phyloP scores from a whole-genome alignment of 2,888 invertebrate species.

The Schizaphis graminum region DNA sequence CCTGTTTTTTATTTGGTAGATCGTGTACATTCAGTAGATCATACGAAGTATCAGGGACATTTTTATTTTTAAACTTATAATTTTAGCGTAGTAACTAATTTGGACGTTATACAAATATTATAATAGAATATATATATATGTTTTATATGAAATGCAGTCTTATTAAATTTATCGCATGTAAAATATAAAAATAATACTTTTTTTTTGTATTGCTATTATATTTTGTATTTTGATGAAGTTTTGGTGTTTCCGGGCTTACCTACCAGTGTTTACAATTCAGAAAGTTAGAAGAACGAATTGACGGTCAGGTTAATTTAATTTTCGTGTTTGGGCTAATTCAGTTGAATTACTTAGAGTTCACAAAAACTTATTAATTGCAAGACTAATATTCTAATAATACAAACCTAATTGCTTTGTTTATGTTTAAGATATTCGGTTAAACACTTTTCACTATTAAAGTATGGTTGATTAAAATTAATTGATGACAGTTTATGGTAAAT shows the following conservation, averaged over 20 bases:
- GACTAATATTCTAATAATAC: slow-evolving; percentile 56
- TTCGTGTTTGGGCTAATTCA: slow-evolving; percentile 30
- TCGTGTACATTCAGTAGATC: not conserved
- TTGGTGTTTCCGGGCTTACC: not conserved
- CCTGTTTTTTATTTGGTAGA: not conserved
- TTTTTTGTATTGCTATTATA: not conserved
- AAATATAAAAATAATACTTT: slow-evolving; percentile 5
- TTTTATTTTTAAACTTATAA: slow-evolving; percentile 8
- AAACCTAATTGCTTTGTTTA: slow-evolving; percentile 59
- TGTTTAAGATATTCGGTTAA: slow-evolving; percentile 15
- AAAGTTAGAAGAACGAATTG: not conserved
- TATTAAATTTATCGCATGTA: not conserved
- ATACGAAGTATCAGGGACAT: not conserved
- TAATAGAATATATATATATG: not conserved
- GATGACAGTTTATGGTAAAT: slow-evolving; percentile 29
- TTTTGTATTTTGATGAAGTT: not conserved
- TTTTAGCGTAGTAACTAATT: not conserved
- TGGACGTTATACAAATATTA: slow-evolving; percentile 9
- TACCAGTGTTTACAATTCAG: slow-evolving; percentile 5
- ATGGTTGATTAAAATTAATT: slow-evolving; percentile 51
- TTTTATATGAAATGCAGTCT: not conserved
- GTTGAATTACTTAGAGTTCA: slow-evolving; percentile 22
- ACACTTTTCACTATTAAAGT: not conserved
- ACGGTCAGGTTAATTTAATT: slow-evolving; percentile 54
- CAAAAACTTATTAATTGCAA: slow-evolving; percentile 53